Base-by-base conservation (phyloP, 1,140 invertebrate genomes). In the Zaprionus ghesquierei region DNA sequence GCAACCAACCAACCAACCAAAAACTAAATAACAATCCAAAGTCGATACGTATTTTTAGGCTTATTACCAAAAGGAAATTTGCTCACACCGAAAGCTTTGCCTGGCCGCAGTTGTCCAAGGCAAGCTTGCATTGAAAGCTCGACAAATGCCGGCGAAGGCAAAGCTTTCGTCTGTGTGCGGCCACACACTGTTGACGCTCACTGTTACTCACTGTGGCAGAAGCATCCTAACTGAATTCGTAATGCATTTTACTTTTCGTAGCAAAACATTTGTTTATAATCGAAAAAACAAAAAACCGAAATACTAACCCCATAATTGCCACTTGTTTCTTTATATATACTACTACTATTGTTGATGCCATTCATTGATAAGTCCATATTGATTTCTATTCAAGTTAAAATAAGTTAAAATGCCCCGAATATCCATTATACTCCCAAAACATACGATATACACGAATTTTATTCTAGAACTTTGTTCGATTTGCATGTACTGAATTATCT, bases 1-100 rank as follows among this genome's bases (percentile, higher is more conserved):
- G 23, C 58, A 53, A 60, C 2, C 56, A 60, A 64, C 33, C 27
- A 74, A 51, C 33, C 27, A 64, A 70, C 12, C 31, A 71, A 59
- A 79, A 22, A 35, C 59, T 56, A 65, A 46, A 49, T 89, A 89
- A 80, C 84, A 91, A 80, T 91, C 90, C 90, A 91, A 91, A 91
- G 90, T 91, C 90, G 78, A 91, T 91, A 91, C 90, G 90, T 91
- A 91, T 91, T 91, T 91, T 91, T 91, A 91, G 90, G 90, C 90
- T 91, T 90, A 77, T n/a, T 59, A 69, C 13, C 49, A 65, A n/a
- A n/a, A 62, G 59, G 50, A 66, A 66, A 53, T 66, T 63, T 18
- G 20, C 18, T 62, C 81, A 77, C 35, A 18, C 66, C 77, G 64
- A 87, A 84, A 87, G 79, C 79, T 87, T 79, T 82, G 76, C 69